Conservation (phyloP, 2,113 vertebrate genomes). For the Xerus inauris region DNA sequence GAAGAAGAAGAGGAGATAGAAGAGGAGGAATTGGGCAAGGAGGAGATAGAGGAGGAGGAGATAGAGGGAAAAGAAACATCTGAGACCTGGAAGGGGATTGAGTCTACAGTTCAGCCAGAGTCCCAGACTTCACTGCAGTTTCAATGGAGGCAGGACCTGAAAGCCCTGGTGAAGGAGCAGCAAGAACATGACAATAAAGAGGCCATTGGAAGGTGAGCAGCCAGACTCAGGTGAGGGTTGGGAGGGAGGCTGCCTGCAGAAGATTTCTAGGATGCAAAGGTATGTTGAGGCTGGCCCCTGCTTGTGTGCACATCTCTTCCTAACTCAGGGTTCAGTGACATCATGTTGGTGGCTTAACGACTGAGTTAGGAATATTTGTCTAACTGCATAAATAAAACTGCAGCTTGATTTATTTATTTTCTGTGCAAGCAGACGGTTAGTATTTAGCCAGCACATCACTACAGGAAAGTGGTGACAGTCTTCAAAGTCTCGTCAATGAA, state of each 20-base stretch:
- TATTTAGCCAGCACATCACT: not conserved
- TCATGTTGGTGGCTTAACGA: not conserved
- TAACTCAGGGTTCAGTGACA: not conserved
- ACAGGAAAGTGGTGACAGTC: not conserved
- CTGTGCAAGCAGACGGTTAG: not conserved
- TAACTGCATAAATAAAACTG: not conserved
- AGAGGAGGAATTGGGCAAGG: not conserved
- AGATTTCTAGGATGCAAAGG: rapidly evolving
- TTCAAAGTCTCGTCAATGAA: not conserved
- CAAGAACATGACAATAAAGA: slow-evolving; percentile 78
- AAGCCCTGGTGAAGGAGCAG: slow-evolving; percentile 50
- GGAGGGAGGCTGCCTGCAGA: not conserved
- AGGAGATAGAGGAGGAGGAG: not conserved
- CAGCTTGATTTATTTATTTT: not conserved
- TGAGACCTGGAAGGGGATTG: not conserved
- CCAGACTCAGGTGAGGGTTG: not conserved
- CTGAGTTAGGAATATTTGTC: not conserved
- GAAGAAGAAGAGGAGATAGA: not conserved
- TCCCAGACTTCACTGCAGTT: slow-evolving; percentile 15
- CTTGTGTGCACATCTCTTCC: not conserved
- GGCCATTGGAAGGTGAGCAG: slow-evolving; percentile 85
- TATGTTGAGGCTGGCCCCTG: not conserved
- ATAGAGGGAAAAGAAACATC: not conserved
- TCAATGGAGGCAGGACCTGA: slow-evolving; percentile 28
- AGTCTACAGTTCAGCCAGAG: not conserved